Conservation (phyloP, 2,113 vertebrate genomes). For the Trichechus manatus region DNA sequence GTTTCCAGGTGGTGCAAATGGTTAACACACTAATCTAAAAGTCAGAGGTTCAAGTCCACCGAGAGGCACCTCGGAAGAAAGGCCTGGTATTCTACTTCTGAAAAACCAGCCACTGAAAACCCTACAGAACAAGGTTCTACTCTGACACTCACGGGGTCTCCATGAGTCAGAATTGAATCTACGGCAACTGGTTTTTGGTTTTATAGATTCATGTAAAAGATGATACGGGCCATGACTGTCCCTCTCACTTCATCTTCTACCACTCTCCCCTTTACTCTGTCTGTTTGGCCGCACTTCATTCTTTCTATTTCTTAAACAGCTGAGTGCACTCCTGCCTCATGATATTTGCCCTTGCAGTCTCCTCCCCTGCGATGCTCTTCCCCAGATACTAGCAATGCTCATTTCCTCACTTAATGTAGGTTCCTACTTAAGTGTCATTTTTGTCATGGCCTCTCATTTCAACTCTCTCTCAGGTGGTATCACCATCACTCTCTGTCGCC, state of each 20-base stretch:
- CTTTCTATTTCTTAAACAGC: not conserved
- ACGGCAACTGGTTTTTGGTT: no score
- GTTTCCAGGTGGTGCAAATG: not conserved
- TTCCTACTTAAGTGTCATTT: not conserved
- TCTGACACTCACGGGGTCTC: no score
- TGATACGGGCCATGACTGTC: rapidly evolving
- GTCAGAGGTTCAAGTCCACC: no score
- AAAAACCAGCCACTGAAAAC: no score
- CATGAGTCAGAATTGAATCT: no score
- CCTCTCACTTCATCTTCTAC: not conserved
- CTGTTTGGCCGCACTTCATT: not conserved
- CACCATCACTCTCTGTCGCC: rapidly evolving
- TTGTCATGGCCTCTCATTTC: not conserved
- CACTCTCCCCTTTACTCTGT: not conserved
- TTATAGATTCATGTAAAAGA: not conserved
- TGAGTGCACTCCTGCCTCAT: not conserved
- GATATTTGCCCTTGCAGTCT: not conserved
- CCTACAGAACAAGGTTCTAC: no score
- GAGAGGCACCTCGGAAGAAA: no score
- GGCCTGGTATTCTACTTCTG: no score
- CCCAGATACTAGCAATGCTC: rapidly evolving
- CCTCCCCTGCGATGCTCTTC: rapidly evolving
- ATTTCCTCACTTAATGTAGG: not conserved
- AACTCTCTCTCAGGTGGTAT: not conserved
- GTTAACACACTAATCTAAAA: not conserved